Evolutionary conservation across 2,797 vertebrate genomes (phyloP).

Genomic region (Neoniphon sammara): DNA sequence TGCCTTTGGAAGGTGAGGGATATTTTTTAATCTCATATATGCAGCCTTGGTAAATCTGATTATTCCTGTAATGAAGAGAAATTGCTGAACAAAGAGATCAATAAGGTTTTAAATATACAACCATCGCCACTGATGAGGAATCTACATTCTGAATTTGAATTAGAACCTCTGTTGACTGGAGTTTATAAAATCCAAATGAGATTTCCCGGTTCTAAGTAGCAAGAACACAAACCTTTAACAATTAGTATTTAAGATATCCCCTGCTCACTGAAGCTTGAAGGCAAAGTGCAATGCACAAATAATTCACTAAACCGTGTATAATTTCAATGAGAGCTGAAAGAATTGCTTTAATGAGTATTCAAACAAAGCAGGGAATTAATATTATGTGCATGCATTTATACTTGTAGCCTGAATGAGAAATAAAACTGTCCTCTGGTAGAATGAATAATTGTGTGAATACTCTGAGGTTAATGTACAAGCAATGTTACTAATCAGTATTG

Average conservation of each 20-base stretch:
- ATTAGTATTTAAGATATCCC: slow-evolving; percentile 70
- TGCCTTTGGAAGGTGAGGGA: slow-evolving; percentile 69
- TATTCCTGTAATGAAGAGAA: slow-evolving; percentile 82
- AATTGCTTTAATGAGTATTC: slow-evolving; percentile 63
- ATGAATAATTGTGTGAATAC: slow-evolving; percentile 38
- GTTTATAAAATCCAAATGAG: slow-evolving; percentile 64
- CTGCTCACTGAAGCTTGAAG: slow-evolving; percentile 61
- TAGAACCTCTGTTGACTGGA: slow-evolving; percentile 46
- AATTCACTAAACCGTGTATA: slow-evolving; percentile 62
- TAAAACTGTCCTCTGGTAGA: slow-evolving; percentile 43
- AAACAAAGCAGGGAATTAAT: slow-evolving; percentile 63
- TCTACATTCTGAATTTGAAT: slow-evolving; percentile 71
- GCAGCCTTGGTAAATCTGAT: slow-evolving; percentile 78
- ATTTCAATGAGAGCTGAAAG: slow-evolving; percentile 57
- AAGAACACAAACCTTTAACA: slow-evolving; percentile 67
- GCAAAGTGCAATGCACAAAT: slow-evolving; percentile 59
- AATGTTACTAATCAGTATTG: slow-evolving; percentile 18
- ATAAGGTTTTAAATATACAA: slow-evolving; percentile 77
- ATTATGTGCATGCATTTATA: slow-evolving; percentile 54
- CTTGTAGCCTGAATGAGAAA: slow-evolving; percentile 42
- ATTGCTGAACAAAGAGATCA: slow-evolving; percentile 78
- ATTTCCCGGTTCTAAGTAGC: slow-evolving; percentile 66
- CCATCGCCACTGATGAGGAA: slow-evolving; percentile 73
- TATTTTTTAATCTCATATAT: slow-evolving; percentile 80
- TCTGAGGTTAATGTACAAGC: slow-evolving; percentile 33